These are phyloP conservation scores for Acanthis flammea DNA, from an alignment of 2,797 vertebrate genomes.

Conservation along the genomic window DNA sequence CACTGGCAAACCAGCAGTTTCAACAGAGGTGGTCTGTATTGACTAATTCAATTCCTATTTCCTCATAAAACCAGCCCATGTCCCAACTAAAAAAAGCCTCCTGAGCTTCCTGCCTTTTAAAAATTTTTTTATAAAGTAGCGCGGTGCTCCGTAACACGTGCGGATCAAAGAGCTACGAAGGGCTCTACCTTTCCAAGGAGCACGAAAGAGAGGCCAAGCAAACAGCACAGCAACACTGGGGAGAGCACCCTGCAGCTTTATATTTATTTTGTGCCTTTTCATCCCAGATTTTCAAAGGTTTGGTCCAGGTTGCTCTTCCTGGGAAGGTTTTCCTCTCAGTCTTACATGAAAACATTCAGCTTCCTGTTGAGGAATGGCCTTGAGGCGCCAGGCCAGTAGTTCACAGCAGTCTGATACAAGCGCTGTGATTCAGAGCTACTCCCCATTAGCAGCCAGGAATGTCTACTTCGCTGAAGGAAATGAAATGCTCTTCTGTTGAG, in stretches of 20 bases:
- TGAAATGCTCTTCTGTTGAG: slow-evolving; percentile 86
- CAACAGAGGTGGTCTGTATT: slow-evolving; percentile 7
- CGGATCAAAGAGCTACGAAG: slow-evolving; percentile 74
- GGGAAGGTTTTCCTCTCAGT: slow-evolving; percentile 84
- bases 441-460: slow-evolving; percentile 82
- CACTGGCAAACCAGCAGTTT: background rate
- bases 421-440: slow-evolving; percentile 82
- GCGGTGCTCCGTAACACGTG: slow-evolving; percentile 12
- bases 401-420: slow-evolving; percentile 82
- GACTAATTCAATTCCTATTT: slow-evolving; percentile 33
- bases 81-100: slow-evolving; percentile 47
- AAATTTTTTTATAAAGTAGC: background rate
- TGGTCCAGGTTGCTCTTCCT: slow-evolving; percentile 81
- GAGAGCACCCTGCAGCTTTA: slow-evolving; percentile 80
- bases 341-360: slow-evolving; percentile 84
- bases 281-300: slow-evolving; percentile 84
- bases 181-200: slow-evolving; percentile 73
- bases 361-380: slow-evolving; percentile 84
- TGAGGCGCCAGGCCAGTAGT: slow-evolving; percentile 77
- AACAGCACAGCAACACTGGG: slow-evolving; percentile 49
- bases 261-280: slow-evolving; percentile 84
- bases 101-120: slow-evolving; percentile 37
- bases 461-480: slow-evolving; percentile 81
- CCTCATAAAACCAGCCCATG: slow-evolving; percentile 35
- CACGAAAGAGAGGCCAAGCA: slow-evolving; percentile 67